phyloP scores from a whole-genome alignment of 2,797 vertebrate species.

The Rallus crepitans region DNA sequence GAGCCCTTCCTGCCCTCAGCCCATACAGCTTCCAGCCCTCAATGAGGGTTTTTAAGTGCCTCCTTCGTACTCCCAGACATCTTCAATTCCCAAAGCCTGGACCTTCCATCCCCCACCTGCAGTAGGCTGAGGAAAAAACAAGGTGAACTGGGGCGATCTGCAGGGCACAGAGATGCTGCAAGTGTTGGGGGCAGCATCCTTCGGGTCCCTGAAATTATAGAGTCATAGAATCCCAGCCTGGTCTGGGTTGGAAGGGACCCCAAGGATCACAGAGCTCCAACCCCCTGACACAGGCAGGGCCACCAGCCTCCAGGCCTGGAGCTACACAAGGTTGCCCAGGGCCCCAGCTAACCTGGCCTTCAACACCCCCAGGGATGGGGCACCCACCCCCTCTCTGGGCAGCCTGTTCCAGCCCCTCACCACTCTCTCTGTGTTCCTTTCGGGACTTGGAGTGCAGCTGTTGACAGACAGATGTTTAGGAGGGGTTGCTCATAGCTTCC shows the following conservation, averaged over 20 bases:
- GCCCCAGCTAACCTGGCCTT: no score
- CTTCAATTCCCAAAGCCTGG: neutral
- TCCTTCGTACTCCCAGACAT: neutral
- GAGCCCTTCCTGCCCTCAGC: neutral
- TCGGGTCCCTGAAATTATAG: neutral
- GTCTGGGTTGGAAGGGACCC: no score
- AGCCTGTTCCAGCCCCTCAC: no score
- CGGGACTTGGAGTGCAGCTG: neutral
- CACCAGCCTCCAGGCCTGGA: no score
- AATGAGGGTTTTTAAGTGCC: neutral
- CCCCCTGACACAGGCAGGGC: no score
- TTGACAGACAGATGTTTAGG: neutral
- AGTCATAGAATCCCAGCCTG: no score
- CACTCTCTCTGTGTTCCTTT: neutral
- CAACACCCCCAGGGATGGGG: no score
- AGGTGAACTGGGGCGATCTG: neutral
- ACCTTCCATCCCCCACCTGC: neutral
- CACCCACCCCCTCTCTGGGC: no score
- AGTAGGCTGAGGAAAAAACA: neutral
- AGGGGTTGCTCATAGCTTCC: rapidly evolving
- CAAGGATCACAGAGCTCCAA: no score
- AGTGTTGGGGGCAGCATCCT: neutral
- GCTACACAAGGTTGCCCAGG: no score
- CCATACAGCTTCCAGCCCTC: neutral
- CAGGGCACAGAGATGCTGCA: rapidly evolving